phyloP scores from a whole-genome alignment of 1,140 invertebrate genomes.

The Phortica variegata region DNA sequence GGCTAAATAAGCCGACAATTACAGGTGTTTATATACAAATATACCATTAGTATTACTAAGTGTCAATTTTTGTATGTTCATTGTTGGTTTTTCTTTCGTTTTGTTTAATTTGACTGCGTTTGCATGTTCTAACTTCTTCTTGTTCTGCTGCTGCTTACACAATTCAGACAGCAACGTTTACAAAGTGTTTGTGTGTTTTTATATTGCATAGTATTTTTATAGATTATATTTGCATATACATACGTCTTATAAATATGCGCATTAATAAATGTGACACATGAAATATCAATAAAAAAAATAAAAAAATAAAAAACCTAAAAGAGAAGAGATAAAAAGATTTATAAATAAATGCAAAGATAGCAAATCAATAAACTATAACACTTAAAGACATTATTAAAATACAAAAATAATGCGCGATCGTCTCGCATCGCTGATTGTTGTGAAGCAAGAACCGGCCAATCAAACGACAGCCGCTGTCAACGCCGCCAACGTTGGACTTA shows the following conservation, averaged over 20 bases:
- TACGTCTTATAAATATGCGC: too few relatives aligned
- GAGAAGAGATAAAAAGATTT: too few relatives aligned
- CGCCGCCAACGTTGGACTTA: slow-evolving; percentile 13
- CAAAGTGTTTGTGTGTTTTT: slow-evolving; percentile 19
- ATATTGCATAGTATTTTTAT: too few relatives aligned
- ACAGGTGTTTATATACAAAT: slow-evolving; percentile 8
- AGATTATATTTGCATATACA: too few relatives aligned
- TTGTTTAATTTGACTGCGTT: slow-evolving; percentile 4
- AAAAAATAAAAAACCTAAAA: background rate
- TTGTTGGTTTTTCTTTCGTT: too few relatives aligned
- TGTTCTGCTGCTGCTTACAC: too few relatives aligned
- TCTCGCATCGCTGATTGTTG: slow-evolving; percentile 55
- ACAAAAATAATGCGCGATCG: slow-evolving; percentile 53
- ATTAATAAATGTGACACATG: too few relatives aligned
- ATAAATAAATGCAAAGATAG: too few relatives aligned
- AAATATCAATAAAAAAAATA: background rate
- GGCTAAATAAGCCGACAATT: slow-evolving; percentile 5
- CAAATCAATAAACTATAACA: slow-evolving; percentile 7
- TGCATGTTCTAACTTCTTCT: slow-evolving; percentile 46
- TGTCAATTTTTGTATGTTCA: too few relatives aligned
- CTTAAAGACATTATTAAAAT: slow-evolving; percentile 6
- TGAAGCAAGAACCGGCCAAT: slow-evolving; percentile 44
- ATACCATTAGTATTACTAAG: too few relatives aligned
- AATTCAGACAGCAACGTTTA: too few relatives aligned
- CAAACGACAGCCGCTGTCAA: too few relatives aligned